These are phyloP conservation scores for Elaphurus davidianus DNA, from an alignment of 2,113 vertebrate species.

Conservation along the genomic window DNA sequence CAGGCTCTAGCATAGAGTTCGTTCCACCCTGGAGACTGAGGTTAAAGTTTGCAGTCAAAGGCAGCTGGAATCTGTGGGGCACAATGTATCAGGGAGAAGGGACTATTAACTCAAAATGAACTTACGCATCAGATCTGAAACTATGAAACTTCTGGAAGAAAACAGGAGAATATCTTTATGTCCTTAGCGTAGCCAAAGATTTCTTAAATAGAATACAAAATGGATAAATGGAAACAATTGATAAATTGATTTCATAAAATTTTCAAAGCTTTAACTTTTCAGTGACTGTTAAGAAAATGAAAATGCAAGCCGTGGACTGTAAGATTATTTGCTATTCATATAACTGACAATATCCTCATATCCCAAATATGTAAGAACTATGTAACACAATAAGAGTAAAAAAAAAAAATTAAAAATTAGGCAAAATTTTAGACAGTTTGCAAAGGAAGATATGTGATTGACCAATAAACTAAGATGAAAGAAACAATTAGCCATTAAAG, in stretches of 20 bases:
- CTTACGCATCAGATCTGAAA: not conserved
- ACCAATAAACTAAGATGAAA: not conserved
- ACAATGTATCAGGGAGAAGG: not conserved
- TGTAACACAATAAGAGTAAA: not conserved
- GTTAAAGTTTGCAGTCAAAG: not conserved
- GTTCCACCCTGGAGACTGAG: not conserved
- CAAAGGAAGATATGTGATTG: not conserved
- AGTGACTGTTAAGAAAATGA: not conserved
- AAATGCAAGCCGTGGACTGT: not conserved
- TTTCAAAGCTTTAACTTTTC: not conserved
- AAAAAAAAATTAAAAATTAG: not conserved
- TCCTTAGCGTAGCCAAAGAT: not conserved
- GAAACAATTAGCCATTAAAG: not conserved
- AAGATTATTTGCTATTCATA: not conserved
- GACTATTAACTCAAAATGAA: not conserved
- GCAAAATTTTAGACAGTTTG: not conserved
- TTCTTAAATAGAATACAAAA: not conserved
- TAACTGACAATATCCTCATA: not conserved
- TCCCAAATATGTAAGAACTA: not conserved
- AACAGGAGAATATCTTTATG: not conserved
- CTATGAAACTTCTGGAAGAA: not conserved
- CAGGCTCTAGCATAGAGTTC: not conserved
- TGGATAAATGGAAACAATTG: not conserved
- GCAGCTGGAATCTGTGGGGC: not conserved
- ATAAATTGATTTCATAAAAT: not conserved